A percentile compares a stretch with the other conserved stretches of the same genome.
phyloP scores from a whole-genome alignment of 2,113 vertebrate species.

The Echinops telfairi region DNA sequence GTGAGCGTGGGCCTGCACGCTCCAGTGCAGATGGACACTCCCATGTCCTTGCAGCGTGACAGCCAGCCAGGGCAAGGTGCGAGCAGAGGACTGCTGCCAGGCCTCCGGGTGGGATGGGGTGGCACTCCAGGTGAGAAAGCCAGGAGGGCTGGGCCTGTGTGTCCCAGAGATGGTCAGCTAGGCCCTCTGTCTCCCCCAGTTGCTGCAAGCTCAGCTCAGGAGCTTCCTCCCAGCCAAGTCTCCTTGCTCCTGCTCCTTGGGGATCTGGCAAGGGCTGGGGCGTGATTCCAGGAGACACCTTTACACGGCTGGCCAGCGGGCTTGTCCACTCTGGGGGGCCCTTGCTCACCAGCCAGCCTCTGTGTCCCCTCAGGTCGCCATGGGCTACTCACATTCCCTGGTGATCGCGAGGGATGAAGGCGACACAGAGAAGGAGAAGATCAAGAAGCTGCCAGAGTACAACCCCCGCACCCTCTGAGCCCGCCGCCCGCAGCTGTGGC shows the following conservation, averaged over 20 bases:
- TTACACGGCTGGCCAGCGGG: fast-evolving
- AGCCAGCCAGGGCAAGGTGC: background rate
- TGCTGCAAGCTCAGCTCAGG: background rate
- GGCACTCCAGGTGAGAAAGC: too few species aligned
- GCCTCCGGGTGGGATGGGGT: fast-evolving
- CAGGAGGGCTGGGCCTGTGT: too few species aligned
- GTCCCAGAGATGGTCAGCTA: background rate
- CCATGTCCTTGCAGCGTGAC: background rate
- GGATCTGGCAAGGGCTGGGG: background rate
- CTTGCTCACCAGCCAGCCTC: fast-evolving
- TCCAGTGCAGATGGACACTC: fast-evolving
- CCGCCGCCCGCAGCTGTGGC: conserved; percentile 76
- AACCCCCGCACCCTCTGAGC: conserved; percentile 95
- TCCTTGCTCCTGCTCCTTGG: background rate
- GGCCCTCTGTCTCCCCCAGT: fast-evolving
- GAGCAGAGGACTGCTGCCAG: fast-evolving
- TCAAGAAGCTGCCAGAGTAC: conserved; percentile 96
- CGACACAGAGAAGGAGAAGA: conserved; percentile 92
- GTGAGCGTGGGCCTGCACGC: conserved; percentile 79
- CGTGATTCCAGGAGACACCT: fast-evolving
- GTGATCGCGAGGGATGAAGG: conserved; percentile 94
- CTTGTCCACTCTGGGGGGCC: fast-evolving
- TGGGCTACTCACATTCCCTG: conserved; percentile 95
- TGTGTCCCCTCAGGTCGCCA: conserved; percentile 90
- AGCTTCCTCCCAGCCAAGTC: background rate